Evolutionary conservation across 2,113 vertebrate genomes (phyloP), one percentile per base, ranked within the genome.

Genomic region (Rhea americana): DNA sequence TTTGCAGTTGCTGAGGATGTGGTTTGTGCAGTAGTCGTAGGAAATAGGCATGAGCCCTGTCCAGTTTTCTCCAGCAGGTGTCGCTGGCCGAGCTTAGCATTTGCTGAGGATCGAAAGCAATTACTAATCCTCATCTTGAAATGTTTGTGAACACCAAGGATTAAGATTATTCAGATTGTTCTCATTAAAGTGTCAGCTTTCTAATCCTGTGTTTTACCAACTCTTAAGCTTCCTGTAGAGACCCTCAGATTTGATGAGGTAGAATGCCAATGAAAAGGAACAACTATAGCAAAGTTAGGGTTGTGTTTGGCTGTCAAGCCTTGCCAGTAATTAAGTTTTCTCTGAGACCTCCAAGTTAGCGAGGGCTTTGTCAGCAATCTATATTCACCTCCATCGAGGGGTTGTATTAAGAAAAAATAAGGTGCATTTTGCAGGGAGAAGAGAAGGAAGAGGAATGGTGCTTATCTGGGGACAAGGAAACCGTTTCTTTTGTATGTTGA

Each of bases 141-240:
- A n/a, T 25, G 13, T 53, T 58, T 17, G 66, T 32, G 56, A 65
- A 28, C 32, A 15, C n/a, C 68, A 28, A 47, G 58, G 37, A 28
- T 48, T 63, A 28, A 80, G 37, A 43, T 76, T 45, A 5, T 55
- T 78, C 20, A 8, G 39, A 14, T 58, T 39, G 41, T 41, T 91
- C 77, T 86, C 45, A 1, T 47, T 9, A 13, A 61, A 63, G 43
- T 30, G 39, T 76, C 86, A 32, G 48, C 72, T 77, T 79, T 78
- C 56, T 83, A 50, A 48, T 70, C 66, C 63, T 30, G 48, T 43
- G 3, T 56, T 79, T 82, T 74, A 32, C 24, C 81, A 74, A 32
- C 28, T 90, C 41, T 6, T 11, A 7, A 83, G 89, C 85, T 82
- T 85, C 88, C 78, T 90, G 67, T 85, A 80, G 77, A 82, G 76